Evolutionary conservation across 2,113 vertebrate genomes (phyloP).

Genomic region (Eurystomus gularis): DNA sequence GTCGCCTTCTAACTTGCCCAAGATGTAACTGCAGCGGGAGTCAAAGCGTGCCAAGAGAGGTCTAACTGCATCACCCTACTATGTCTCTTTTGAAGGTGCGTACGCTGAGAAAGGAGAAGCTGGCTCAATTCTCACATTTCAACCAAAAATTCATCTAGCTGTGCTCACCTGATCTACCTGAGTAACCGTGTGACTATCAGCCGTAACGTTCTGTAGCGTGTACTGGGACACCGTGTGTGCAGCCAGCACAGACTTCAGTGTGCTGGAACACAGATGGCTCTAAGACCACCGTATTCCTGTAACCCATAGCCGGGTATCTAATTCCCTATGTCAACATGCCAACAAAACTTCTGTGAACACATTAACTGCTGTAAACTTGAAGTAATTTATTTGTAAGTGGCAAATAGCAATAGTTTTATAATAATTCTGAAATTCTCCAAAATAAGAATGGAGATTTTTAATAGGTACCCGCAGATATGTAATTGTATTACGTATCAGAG

Average conservation of each 20-base stretch:
- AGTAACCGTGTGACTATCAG: background rate
- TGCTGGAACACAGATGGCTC: background rate
- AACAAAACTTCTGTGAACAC: background rate
- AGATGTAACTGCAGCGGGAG: background rate
- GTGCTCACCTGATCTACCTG: background rate
- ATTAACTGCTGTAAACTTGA: background rate
- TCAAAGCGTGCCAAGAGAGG: background rate
- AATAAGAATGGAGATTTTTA: background rate
- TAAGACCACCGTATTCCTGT: background rate
- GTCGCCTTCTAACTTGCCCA: background rate
- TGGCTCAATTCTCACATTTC: background rate
- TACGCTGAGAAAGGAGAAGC: background rate
- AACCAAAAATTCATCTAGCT: background rate
- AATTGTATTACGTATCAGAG: background rate
- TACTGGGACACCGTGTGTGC: fast-evolving
- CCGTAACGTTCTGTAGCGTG: background rate
- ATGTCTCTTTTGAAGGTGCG: background rate
- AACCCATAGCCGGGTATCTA: background rate
- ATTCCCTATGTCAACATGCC: background rate
- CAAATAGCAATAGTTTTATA: background rate
- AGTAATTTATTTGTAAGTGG: background rate
- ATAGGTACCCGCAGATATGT: background rate
- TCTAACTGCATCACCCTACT: background rate
- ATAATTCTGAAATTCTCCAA: background rate
- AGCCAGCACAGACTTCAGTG: background rate